Conservation (phyloP, 23 tunicate genomes). For the Styela clava region DNA sequence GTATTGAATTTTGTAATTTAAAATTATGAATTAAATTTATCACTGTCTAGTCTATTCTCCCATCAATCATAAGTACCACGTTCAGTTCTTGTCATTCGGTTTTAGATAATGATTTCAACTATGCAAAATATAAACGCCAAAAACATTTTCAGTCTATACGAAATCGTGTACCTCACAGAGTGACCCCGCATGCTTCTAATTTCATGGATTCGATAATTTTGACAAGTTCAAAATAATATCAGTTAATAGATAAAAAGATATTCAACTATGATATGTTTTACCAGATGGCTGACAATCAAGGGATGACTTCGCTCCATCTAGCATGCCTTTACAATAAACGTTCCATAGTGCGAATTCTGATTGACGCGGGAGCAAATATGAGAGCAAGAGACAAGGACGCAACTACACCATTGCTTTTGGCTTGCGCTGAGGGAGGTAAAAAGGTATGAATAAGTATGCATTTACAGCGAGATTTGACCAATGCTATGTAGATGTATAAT, state of each 20-base stretch:
- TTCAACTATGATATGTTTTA: not conserved
- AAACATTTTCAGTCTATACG: too few relatives aligned
- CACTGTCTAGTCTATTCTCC: too few relatives aligned
- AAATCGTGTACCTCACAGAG: too few relatives aligned
- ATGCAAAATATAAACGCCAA: too few relatives aligned
- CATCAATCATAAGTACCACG: too few relatives aligned
- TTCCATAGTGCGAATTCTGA: conserved; percentile 55
- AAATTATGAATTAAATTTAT: too few relatives aligned
- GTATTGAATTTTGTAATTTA: too few relatives aligned
- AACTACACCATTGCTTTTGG: conserved; percentile 92
- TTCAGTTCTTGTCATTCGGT: too few relatives aligned
- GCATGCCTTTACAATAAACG: conserved; percentile 75
- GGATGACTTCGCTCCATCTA: conserved; percentile 88
- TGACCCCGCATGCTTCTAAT: too few relatives aligned
- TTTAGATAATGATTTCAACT: too few relatives aligned
- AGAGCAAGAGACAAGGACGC: conserved; percentile 82
- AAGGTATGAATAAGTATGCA: conserved; percentile 38
- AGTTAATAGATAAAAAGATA: not conserved
- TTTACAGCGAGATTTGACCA: not conserved
- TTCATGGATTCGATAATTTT: too few relatives aligned
- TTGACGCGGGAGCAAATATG: conserved; percentile 78
- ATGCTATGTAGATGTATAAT: not conserved
- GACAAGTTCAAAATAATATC: too few relatives aligned
- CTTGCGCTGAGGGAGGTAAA: conserved; percentile 83
- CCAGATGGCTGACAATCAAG: conserved; percentile 92